These are phyloP conservation scores for cat (Felis catus) DNA, from an alignment of 2,113 vertebrate genomes.

Conservation along the genomic window DNA sequence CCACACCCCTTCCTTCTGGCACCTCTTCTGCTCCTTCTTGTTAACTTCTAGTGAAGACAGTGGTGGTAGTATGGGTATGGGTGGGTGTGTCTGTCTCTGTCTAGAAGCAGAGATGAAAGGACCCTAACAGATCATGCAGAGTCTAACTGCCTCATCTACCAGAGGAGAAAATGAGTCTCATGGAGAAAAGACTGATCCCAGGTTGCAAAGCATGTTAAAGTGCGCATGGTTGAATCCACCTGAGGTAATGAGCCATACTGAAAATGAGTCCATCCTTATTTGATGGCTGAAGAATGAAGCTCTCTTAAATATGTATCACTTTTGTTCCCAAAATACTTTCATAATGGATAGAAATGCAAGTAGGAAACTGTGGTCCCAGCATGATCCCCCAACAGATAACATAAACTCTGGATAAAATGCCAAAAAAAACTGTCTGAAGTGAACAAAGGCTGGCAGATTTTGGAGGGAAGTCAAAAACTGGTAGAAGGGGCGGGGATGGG, in stretches of 20 bases:
- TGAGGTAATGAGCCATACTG: not conserved
- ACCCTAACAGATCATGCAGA: not conserved
- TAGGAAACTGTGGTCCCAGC: conserved; percentile 15
- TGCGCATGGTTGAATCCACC: not conserved
- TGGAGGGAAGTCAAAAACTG: not conserved
- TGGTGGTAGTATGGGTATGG: not conserved
- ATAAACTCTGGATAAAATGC: not conserved
- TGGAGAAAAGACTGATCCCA: not conserved
- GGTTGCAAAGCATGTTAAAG: not conserved
- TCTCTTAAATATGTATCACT: not conserved
- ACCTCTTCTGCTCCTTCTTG: not conserved
- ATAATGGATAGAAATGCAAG: conserved; percentile 1
- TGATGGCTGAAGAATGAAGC: not conserved
- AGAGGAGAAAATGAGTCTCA: not conserved
- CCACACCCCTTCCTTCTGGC: not conserved
- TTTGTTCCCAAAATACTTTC: conserved; percentile 21
- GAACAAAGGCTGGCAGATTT: not conserved
- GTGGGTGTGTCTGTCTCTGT: not conserved
- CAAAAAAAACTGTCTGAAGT: not conserved
- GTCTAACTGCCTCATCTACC: conserved; percentile 16
- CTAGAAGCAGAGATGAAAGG: not conserved
- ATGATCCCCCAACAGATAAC: not conserved
- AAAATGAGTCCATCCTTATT: not conserved
- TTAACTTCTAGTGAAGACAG: not conserved
- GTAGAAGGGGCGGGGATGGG: not conserved